These are phyloP conservation scores for Cnemophilus loriae DNA, from an alignment of 2,113 vertebrate species.

Conservation along the genomic window DNA sequence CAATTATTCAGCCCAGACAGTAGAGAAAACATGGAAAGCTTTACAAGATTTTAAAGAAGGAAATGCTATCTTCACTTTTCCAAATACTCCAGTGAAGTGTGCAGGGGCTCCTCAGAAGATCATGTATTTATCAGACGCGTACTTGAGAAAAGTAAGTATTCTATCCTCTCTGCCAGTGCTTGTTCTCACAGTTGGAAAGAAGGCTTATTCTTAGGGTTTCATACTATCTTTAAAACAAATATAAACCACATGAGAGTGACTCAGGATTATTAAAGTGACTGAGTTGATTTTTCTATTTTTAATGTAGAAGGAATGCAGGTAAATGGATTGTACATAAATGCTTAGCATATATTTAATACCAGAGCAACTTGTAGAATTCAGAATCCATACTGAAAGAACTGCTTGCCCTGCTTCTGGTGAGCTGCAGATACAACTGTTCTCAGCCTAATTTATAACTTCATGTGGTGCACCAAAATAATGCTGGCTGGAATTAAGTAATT, in stretches of 20 bases:
- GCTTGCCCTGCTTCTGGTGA: neutral
- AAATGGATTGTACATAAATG: neutral
- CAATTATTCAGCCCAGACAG: slow-evolving; percentile 88
- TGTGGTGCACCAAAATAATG: fast-evolving
- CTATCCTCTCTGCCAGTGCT: neutral
- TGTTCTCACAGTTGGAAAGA: neutral
- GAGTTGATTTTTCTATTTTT: neutral
- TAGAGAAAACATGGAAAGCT: slow-evolving; percentile 94
- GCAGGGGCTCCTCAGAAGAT: slow-evolving; percentile 97
- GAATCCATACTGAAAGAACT: neutral
- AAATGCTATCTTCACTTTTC: slow-evolving; percentile 92
- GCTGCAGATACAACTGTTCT: neutral
- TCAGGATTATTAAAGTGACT: neutral
- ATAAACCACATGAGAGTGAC: neutral
- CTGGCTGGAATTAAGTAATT: neutral
- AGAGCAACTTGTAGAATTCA: neutral
- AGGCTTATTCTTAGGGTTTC: neutral
- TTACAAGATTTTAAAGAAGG: slow-evolving; percentile 90
- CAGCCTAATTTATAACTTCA: neutral
- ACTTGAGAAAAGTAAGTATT: slow-evolving; percentile 83
- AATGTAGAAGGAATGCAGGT: neutral
- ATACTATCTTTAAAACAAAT: neutral
- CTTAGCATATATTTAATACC: neutral
- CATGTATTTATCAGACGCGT: slow-evolving; percentile 93
- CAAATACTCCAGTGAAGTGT: slow-evolving; percentile 93